Conservation (phyloP, 2,113 vertebrate genomes). For the Gnathonemus longibarbis region DNA sequence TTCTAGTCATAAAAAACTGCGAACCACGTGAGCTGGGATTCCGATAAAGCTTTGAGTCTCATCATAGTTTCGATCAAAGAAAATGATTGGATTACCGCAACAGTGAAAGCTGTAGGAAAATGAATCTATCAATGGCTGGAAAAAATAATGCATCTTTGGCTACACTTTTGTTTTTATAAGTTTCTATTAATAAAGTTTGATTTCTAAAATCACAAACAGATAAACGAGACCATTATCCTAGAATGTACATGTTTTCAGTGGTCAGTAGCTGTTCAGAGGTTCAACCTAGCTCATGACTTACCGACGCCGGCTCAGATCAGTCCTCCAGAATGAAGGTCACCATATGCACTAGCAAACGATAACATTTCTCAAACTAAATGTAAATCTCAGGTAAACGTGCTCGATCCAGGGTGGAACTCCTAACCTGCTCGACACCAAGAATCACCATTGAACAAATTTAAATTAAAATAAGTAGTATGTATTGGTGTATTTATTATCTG, state of each 20-base stretch:
- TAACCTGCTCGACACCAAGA: background rate
- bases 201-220: background rate
- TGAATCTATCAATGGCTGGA: background rate
- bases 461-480: background rate
- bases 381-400: background rate
- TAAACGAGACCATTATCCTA: background rate
- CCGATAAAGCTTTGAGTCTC: background rate
- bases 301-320: background rate
- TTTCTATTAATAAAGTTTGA: background rate
- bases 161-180: background rate
- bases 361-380: background rate
- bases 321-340: background rate
- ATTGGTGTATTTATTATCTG: background rate
- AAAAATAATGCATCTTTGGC: background rate
- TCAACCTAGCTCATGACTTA: background rate
- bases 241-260: background rate
- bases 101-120: background rate
- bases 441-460: background rate
- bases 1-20: background rate
- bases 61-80: background rate
- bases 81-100: background rate
- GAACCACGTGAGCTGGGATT: background rate
- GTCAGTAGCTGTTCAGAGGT: background rate
- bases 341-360: background rate
- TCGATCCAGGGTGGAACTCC: background rate